Percentiles rank a stretch among this genome's conserved stretches.
These are phyloP conservation scores for Synergus gifuensis DNA, from an alignment of 2,888 invertebrate species.

Conservation along the genomic window DNA sequence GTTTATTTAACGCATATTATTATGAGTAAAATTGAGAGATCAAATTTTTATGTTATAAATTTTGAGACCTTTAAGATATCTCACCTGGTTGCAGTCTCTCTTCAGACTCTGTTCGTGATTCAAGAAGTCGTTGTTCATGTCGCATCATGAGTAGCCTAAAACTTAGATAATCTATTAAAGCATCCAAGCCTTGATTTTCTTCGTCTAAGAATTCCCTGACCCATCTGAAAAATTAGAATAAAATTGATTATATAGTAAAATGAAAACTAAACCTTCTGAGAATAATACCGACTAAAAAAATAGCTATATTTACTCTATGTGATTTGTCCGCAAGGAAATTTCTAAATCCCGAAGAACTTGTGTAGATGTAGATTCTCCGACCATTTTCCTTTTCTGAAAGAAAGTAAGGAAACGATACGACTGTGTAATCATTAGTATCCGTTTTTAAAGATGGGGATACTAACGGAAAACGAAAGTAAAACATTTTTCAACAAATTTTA, in stretches of 20 bases:
- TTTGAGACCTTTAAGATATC: constrained; percentile 38
- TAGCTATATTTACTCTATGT: constrained; percentile 91
- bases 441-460: constrained; percentile 45
- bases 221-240: constrained; percentile 85
- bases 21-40: neutral
- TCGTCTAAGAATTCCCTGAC: constrained; percentile 98
- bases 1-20: neutral
- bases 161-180: constrained; percentile 97
- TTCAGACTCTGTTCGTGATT: constrained; percentile 87
- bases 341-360: constrained; percentile 98
- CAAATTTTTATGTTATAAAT: too few species aligned
- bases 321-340: constrained; percentile 98
- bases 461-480: constrained; percentile 42
- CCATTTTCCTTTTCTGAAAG: constrained; percentile 97
- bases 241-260: neutral
- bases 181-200: constrained; percentile 96
- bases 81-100: constrained; percentile 83
- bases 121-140: constrained; percentile 90
- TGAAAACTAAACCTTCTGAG: neutral
- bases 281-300: neutral
- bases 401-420: constrained; percentile 78
- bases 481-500: constrained; percentile 24
- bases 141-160: constrained; percentile 96
- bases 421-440: constrained; percentile 67
- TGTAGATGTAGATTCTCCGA: constrained; percentile 97